These are phyloP conservation scores for Neodiprion fabricii DNA, from an alignment of 1,140 invertebrate genomes.

Conservation along the genomic window DNA sequence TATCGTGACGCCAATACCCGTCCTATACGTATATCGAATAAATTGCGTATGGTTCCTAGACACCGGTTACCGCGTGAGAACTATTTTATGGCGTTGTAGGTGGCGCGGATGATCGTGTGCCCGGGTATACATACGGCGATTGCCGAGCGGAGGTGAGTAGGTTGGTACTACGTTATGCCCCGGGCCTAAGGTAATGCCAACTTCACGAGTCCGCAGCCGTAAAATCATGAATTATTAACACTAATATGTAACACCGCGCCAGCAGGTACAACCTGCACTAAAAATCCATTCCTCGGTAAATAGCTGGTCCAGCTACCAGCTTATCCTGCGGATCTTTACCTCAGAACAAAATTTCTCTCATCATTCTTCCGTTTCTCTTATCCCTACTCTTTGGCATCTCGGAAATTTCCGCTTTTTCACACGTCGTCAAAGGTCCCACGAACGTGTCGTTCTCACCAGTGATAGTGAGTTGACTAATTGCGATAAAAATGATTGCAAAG, in stretches of 20 bases:
- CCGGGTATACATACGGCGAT: neutral
- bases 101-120: neutral
- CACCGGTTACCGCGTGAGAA: neutral
- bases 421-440: too few relatives aligned
- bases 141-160: neutral
- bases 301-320: too few relatives aligned
- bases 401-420: too few relatives aligned
- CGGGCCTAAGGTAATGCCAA: constrained; percentile 38
- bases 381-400: too few relatives aligned
- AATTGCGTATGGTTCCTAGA: neutral
- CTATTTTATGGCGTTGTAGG: neutral
- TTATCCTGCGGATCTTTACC: too few relatives aligned
- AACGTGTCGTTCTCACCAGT: too few relatives aligned
- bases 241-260: constrained; percentile 43
- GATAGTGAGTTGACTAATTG: too few relatives aligned
- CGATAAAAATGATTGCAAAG: too few relatives aligned
- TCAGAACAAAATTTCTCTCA: too few relatives aligned
- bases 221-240: constrained; percentile 47
- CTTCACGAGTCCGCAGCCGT: constrained; percentile 40
- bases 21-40: neutral
- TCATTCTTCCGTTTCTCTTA: too few relatives aligned
- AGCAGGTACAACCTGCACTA: constrained; percentile 30
- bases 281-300: constrained; percentile 11
- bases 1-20: too few relatives aligned
- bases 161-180: constrained; percentile 13